These are phyloP conservation scores for Zelostemma sp. DNA, from an alignment of 1,140 invertebrate genomes.

Conservation along the genomic window DNA sequence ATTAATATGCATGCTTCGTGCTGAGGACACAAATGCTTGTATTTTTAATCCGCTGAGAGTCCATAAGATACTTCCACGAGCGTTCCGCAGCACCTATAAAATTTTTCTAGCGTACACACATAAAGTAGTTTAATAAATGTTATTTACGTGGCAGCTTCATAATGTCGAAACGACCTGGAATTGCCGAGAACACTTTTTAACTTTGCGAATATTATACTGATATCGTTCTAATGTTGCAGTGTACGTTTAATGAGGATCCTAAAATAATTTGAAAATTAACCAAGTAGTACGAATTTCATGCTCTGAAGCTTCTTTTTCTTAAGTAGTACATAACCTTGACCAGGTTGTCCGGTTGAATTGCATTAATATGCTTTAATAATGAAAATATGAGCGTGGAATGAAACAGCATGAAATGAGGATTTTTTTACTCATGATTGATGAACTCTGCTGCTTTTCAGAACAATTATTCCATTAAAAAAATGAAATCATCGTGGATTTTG, in stretches of 20 bases:
- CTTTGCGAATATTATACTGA: slow-evolving; percentile 14
- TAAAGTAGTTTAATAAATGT: slow-evolving; percentile 49
- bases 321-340: too few species aligned
- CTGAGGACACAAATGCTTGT: slow-evolving; percentile 45
- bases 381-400: too few species aligned
- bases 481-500: too few species aligned
- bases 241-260: neutral
- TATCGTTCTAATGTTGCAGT: neutral
- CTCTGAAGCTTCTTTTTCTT: too few species aligned
- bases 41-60: slow-evolving; percentile 44
- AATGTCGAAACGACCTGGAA: slow-evolving; percentile 35
- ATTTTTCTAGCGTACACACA: slow-evolving; percentile 40
- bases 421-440: too few species aligned
- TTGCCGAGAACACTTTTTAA: slow-evolving; percentile 14
- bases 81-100: slow-evolving; percentile 36
- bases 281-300: too few species aligned
- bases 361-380: too few species aligned
- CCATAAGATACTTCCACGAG: slow-evolving; percentile 44
- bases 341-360: too few species aligned
- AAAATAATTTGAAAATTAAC: neutral
- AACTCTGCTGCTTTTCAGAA: too few species aligned
- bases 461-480: too few species aligned
- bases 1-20: slow-evolving; percentile 42
- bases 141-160: slow-evolving; percentile 44
- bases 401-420: too few species aligned